Conservation (phyloP, 2,113 vertebrate species). For the Tamias sibiricus region DNA sequence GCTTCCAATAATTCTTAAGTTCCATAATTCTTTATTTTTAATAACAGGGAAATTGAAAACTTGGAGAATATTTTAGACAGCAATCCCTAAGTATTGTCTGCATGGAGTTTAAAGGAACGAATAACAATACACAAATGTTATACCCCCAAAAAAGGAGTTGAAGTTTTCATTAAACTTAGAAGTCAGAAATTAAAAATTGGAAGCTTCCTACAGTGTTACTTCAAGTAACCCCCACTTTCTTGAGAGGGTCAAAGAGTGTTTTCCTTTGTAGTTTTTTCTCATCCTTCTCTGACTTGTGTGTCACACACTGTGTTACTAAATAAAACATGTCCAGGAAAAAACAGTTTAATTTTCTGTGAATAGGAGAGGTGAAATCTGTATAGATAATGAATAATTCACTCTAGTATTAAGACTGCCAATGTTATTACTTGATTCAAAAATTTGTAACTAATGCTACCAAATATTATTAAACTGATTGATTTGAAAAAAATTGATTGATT, state of each 20-base stretch:
- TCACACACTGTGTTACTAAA: neutral
- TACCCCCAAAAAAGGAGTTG: neutral
- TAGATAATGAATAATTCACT: neutral
- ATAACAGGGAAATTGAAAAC: neutral
- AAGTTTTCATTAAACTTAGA: neutral
- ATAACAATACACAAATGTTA: neutral
- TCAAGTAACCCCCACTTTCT: neutral
- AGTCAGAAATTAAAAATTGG: constrained; percentile 36
- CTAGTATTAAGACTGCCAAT: neutral
- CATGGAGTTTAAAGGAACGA: neutral
- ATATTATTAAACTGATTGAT: neutral
- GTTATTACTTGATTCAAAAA: neutral
- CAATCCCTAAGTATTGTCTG: neutral
- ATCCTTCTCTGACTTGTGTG: neutral
- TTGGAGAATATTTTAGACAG: neutral
- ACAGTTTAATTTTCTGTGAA: neutral
- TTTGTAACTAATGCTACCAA: constrained; percentile 6
- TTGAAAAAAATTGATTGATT: neutral
- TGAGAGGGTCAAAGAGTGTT: neutral
- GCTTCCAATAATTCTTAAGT: neutral
- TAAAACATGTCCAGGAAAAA: neutral
- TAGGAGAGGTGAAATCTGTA: neutral
- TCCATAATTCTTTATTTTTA: constrained; percentile 48
- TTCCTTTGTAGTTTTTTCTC: neutral
- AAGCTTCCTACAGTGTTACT: neutral